These are phyloP conservation scores for Lordiphosa andalusiaca DNA, from an alignment of 2,888 invertebrate species.

Conservation along the genomic window DNA sequence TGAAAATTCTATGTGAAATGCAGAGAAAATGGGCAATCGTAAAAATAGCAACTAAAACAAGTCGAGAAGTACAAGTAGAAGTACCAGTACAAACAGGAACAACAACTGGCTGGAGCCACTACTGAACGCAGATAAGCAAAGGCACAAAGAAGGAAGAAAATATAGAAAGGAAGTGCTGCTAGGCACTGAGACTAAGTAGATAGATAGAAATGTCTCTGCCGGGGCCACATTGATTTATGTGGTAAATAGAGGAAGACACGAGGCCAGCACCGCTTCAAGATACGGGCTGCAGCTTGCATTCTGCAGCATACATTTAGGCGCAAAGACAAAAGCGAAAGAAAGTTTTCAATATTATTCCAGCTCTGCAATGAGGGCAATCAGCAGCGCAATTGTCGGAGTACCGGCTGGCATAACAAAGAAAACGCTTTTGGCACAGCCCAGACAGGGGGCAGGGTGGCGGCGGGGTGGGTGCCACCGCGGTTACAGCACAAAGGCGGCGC, in stretches of 20 bases:
- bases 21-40: constrained; percentile 66
- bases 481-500: constrained; percentile 55
- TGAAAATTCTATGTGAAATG: constrained; percentile 51
- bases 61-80: constrained; percentile 39
- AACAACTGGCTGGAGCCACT: constrained; percentile 24
- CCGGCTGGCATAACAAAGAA: constrained; percentile 68
- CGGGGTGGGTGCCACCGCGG: constrained; percentile 8
- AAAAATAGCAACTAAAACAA: constrained; percentile 61
- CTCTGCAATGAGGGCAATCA: constrained; percentile 77
- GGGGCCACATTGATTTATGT: constrained; percentile 69
- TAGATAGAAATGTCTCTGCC: constrained; percentile 56
- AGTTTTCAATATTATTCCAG: constrained; percentile 77
- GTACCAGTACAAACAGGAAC: constrained; percentile 10
- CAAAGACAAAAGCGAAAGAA: constrained; percentile 51
- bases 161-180: constrained; percentile 47
- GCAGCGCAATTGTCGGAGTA: constrained; percentile 75
- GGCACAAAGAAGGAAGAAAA: constrained; percentile 1
- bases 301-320: constrained; percentile 44
- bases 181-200: constrained; percentile 59
- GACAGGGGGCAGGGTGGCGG: constrained; percentile 10
- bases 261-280: constrained; percentile 35
- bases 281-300: constrained; percentile 42
- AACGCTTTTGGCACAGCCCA: constrained; percentile 42
- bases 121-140: constrained; percentile 32
- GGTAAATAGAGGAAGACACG: constrained; percentile 71